Evolutionary conservation across 2,113 vertebrate species (phyloP).

Genomic region (Myrmecobius fasciatus): DNA sequence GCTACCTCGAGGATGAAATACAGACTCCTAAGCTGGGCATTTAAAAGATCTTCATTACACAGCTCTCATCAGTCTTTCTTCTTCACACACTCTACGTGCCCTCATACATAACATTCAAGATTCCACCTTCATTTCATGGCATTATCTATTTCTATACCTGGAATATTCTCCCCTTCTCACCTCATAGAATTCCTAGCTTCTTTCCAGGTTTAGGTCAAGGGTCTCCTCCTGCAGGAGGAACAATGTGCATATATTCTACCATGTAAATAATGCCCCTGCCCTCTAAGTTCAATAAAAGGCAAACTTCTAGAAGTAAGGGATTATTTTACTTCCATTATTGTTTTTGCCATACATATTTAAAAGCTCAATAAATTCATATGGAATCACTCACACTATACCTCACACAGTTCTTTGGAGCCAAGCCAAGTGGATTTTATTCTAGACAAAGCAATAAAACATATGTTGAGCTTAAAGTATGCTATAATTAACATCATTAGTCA

Average conservation of each 20-base stretch:
- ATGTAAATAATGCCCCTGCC: not conserved
- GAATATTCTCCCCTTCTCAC: not conserved
- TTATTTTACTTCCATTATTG: not conserved
- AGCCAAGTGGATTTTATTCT: slow-evolving; percentile 3
- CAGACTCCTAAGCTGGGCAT: not conserved
- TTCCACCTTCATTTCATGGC: not conserved
- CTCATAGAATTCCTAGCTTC: no score
- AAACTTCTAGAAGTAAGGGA: not conserved
- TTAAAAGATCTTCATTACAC: not conserved
- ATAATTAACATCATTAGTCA: not conserved
- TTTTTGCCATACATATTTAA: not conserved
- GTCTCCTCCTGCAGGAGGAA: not conserved
- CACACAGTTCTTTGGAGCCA: not conserved
- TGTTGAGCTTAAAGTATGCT: slow-evolving; percentile 38
- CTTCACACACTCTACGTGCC: not conserved
- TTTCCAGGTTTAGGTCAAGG: not conserved
- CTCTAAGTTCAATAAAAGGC: not conserved
- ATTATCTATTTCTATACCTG: not conserved
- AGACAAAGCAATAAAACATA: slow-evolving; percentile 21
- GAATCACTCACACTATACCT: not conserved
- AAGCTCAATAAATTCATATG: not conserved
- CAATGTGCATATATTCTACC: not conserved
- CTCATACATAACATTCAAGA: no score
- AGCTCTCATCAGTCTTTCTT: not conserved
- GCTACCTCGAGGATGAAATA: not conserved